Percentiles rank a stretch among this genome's conserved stretches.
These are phyloP conservation scores for Corvus cornix DNA, from an alignment of 2,113 vertebrate genomes.

Conservation along the genomic window DNA sequence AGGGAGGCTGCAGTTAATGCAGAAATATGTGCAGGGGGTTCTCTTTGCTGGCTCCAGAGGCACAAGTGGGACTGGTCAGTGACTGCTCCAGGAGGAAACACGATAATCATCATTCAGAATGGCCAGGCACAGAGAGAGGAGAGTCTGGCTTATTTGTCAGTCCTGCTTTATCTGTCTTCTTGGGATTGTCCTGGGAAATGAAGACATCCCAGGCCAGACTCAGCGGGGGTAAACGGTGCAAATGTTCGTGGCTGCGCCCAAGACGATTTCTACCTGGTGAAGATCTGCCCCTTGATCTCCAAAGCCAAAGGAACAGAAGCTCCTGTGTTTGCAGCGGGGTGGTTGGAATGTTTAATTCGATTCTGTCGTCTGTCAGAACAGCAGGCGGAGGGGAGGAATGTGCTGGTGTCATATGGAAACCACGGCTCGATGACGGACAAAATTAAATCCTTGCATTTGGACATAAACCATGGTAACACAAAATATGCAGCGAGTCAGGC, in stretches of 20 bases:
- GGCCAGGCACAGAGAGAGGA: not conserved
- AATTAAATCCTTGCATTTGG: conserved; percentile 68
- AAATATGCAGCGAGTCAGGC: conserved; percentile 67
- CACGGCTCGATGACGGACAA: conserved; percentile 44
- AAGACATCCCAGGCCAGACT: not conserved
- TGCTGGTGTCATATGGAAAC: conserved; percentile 61
- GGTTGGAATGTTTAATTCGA: conserved; percentile 38
- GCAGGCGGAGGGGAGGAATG: conserved; percentile 60
- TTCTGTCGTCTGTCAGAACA: conserved; percentile 61
- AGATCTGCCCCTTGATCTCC: conserved; percentile 44
- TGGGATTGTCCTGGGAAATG: not conserved
- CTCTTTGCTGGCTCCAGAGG: not conserved
- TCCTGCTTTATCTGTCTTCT: not conserved
- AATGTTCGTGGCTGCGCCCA: not conserved
- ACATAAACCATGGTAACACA: conserved; percentile 66
- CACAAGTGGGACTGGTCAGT: not conserved
- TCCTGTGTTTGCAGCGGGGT: not conserved
- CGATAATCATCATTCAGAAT: not conserved
- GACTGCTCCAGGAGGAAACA: not conserved
- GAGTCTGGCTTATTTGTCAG: not conserved
- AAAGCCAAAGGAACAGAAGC: conserved; percentile 46
- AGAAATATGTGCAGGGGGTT: not conserved
- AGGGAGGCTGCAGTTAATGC: not conserved
- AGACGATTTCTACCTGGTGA: not conserved
- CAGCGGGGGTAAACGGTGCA: not conserved